Conservation (phyloP, 1,140 invertebrate genomes). For the Tetragnatha versicolor region DNA sequence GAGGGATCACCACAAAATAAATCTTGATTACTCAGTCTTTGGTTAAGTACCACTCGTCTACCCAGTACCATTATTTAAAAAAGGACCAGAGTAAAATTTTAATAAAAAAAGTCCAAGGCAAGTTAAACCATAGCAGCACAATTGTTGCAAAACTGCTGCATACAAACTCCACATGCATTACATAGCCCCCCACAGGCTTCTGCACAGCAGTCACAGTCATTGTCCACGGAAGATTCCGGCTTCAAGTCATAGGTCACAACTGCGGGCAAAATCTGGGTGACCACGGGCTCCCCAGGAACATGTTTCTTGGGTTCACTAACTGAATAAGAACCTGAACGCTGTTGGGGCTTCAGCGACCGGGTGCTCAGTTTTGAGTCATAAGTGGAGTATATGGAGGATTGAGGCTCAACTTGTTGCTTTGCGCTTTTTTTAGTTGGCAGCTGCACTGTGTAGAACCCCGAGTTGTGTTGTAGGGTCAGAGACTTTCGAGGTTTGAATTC, state of each 20-base stretch:
- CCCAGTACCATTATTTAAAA: too few relatives aligned
- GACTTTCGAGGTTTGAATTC: not conserved
- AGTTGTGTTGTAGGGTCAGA: not conserved
- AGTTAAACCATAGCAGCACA: too few relatives aligned
- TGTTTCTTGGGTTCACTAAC: constrained; percentile 6
- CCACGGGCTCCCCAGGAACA: not conserved
- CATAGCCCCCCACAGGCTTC: not conserved
- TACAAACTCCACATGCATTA: not conserved
- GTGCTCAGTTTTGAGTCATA: not conserved
- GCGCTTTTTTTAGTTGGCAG: not conserved
- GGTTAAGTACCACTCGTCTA: too few relatives aligned
- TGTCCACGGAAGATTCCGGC: not conserved
- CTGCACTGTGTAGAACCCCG: constrained; percentile 16
- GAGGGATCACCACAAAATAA: too few relatives aligned
- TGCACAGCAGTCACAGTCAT: not conserved
- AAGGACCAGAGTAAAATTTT: too few relatives aligned
- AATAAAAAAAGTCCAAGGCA: too few relatives aligned
- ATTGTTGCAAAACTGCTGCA: constrained; percentile 1
- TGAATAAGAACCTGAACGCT: constrained; percentile 32
- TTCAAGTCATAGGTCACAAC: not conserved
- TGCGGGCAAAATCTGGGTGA: not conserved
- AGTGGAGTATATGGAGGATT: not conserved
- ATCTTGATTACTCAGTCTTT: too few relatives aligned
- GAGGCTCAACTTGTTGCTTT: not conserved
- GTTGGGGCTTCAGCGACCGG: not conserved